These are phyloP conservation scores for Synanceia verrucosa DNA, from an alignment of 2,797 vertebrate genomes.

Conservation along the genomic window DNA sequence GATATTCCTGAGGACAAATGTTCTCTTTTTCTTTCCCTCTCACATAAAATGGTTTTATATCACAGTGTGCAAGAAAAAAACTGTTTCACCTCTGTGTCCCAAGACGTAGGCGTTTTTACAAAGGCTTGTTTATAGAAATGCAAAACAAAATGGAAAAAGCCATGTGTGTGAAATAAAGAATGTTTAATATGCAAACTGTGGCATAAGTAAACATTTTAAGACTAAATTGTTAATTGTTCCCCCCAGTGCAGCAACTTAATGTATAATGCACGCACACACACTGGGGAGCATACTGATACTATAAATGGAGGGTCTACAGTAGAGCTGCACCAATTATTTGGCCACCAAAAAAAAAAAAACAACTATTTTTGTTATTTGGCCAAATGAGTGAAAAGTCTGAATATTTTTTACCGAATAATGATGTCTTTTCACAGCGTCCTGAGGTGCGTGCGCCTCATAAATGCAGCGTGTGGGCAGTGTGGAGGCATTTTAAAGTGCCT, in stretches of 20 bases:
- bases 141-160: constrained; percentile 4
- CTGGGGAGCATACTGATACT: not conserved
- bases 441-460: too few species aligned
- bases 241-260: not conserved
- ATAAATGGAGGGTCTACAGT: not conserved
- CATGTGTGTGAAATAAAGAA: not conserved
- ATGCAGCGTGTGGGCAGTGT: too few species aligned
- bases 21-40: not conserved
- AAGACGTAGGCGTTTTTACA: not conserved
- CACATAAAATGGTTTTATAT: not conserved
- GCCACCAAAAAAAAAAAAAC: too few species aligned
- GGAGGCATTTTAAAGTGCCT: too few species aligned
- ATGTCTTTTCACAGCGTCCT: too few species aligned
- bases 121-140: constrained; percentile 18
- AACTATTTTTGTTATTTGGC: too few species aligned
- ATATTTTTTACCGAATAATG: too few species aligned
- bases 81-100: constrained; percentile 7
- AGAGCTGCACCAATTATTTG: too few species aligned
- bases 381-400: too few species aligned
- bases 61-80: not conserved
- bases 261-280: not conserved
- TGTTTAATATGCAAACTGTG: constrained; percentile 15
- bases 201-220: not conserved
- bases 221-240: not conserved
- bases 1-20: not conserved